Evolutionary conservation across 2,113 vertebrate species (phyloP), one percentile per base, ranked within the genome.

Genomic region (Channa argus): DNA sequence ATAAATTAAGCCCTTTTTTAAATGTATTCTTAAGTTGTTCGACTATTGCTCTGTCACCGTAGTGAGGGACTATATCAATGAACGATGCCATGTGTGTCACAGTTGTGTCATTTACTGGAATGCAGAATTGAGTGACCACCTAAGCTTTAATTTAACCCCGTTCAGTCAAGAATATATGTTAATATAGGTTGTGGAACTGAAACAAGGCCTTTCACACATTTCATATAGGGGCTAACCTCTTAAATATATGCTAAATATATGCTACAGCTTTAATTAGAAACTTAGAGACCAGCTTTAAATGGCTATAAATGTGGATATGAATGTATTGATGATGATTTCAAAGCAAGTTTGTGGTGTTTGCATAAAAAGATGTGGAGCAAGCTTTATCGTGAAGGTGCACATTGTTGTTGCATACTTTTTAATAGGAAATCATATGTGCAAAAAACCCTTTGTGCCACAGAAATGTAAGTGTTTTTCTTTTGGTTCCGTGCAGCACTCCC

Each of bases 401-500:
- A 46, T 39, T 3, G n/a, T 38, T 54, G 34, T 43, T 69, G 24
- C 12, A 43, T 5, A n/a, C 14, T 13, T 13, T 62, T 37, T 38
- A 38, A 33, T 15, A 6, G n/a, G 13, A 24, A 39, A 12, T 9
- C 14, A 46, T 15, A 12, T 58, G 12, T 55, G 53, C 12, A 8
- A 11, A 44, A 46, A 37, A 3, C 24, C 1, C 0, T 45, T 34
- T 34, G n/a, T 34, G 3, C 55, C 37, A 8, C 6, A 54, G 0
- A 14, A 8, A 10, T 46, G 0, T 59, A 15, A 44, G 8, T 5
- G 47, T 54, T 7, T 69, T 58, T 83, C 2, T 68, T 76, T 63
- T 63, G 67, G 9, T 77, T 59, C 56, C 12, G 79, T 71, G 51
- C 95, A 98, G 97, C 88, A 91, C 93, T 96, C 95, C 95, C 94